These are phyloP conservation scores for Tapera naevia DNA, from an alignment of 2,797 vertebrate genomes.

Conservation along the genomic window DNA sequence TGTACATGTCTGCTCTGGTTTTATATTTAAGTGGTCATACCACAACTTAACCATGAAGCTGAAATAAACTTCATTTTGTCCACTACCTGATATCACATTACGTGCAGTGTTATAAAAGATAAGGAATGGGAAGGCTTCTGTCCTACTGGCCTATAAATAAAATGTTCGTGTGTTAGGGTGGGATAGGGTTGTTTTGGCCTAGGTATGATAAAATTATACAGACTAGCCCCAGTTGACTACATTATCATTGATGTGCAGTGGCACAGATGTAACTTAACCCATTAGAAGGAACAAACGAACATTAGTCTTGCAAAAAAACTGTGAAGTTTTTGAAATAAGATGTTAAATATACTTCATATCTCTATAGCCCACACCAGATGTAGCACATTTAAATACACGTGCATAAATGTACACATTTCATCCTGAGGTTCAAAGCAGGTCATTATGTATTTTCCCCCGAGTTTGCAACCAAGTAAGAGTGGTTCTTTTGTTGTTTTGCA, in stretches of 20 bases:
- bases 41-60: background rate
- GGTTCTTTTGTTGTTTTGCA: background rate
- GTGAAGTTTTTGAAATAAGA: background rate
- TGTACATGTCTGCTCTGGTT: background rate
- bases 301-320: background rate
- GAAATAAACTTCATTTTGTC: background rate
- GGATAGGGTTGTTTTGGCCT: constrained; percentile 35
- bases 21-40: background rate
- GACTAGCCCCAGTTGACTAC: background rate
- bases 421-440: background rate
- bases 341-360: background rate
- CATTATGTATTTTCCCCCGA: background rate
- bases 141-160: constrained; percentile 32
- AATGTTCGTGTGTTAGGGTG: background rate
- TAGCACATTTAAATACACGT: background rate
- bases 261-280: background rate
- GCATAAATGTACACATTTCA: background rate
- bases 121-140: background rate
- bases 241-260: constrained; percentile 19
- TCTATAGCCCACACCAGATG: background rate
- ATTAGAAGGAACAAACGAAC: background rate
- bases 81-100: background rate
- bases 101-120: constrained; percentile 28
- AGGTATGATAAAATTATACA: background rate
- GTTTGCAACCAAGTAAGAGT: background rate